A percentile compares a stretch with the other conserved stretches of the same genome.
phyloP scores from a whole-genome alignment of 1,140 invertebrate species.

The Metopolophium dirhodum region DNA sequence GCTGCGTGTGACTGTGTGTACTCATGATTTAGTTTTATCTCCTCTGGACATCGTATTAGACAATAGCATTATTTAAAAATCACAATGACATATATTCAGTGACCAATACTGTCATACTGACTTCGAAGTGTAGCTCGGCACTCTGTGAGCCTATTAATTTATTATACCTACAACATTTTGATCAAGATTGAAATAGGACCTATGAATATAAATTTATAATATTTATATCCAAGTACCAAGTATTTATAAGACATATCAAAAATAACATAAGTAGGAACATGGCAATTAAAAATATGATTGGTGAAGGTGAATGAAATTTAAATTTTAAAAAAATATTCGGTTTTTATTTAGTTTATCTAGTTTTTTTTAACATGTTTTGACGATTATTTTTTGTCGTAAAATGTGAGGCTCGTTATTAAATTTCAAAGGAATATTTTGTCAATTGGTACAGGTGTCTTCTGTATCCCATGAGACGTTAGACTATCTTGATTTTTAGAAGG shows the following conservation, averaged over 20 bases:
- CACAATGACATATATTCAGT: background rate
- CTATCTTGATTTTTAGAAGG: background rate
- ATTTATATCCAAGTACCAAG: background rate
- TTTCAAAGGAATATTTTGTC: background rate
- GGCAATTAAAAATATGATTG: background rate
- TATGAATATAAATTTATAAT: background rate
- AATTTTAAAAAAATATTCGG: background rate
- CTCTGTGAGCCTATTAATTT: no score
- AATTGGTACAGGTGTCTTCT: background rate
- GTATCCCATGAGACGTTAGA: no score
- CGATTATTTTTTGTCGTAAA: background rate
- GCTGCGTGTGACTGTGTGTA: background rate
- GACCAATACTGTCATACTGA: background rate
- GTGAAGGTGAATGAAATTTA: background rate
- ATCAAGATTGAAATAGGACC: background rate
- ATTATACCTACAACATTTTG: background rate
- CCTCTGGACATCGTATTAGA: background rate
- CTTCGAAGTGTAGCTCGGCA: background rate
- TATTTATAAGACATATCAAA: background rate
- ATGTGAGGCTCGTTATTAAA: background rate
- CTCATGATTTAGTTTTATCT: background rate
- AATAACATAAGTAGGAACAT: background rate
- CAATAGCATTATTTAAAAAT: background rate
- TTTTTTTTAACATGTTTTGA: background rate
- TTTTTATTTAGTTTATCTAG: background rate